phyloP scores from a whole-genome alignment of 2,888 invertebrate genomes.

The Graphium colonna region DNA sequence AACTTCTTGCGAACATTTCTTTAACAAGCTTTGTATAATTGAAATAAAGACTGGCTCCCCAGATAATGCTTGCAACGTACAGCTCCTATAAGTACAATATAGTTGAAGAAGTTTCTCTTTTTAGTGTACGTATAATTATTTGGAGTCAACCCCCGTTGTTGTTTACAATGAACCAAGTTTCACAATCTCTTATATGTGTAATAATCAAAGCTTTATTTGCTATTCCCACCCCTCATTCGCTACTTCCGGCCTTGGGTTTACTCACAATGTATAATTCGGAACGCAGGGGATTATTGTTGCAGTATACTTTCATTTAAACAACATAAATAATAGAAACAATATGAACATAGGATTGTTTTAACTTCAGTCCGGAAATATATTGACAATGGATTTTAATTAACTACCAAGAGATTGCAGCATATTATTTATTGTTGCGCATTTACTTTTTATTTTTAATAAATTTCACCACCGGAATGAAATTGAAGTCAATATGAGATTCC shows the following conservation, averaged over 20 bases:
- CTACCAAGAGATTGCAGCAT: not conserved
- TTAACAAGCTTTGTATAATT: not conserved
- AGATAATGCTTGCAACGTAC: not conserved
- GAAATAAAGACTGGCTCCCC: not conserved
- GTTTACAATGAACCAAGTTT: too few species aligned
- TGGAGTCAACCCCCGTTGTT: too few species aligned
- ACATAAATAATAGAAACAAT: not conserved
- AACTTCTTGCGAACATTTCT: not conserved
- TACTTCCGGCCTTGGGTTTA: too few species aligned
- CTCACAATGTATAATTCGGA: not conserved
- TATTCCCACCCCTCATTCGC: too few species aligned
- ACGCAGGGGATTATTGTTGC: not conserved
- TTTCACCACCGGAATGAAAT: not conserved
- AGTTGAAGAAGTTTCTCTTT: too few species aligned
- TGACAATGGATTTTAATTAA: conserved; percentile 1
- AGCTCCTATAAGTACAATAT: too few species aligned
- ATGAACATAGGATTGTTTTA: not conserved
- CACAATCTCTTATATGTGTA: too few species aligned
- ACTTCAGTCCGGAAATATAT: not conserved
- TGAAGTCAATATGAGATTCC: too few species aligned
- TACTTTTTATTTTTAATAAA: not conserved
- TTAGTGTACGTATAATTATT: too few species aligned
- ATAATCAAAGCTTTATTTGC: too few species aligned
- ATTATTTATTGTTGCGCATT: not conserved
- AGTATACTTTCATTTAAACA: not conserved